Conservation (phyloP, 2,797 vertebrate species). For the Enteromius mattozi region DNA sequence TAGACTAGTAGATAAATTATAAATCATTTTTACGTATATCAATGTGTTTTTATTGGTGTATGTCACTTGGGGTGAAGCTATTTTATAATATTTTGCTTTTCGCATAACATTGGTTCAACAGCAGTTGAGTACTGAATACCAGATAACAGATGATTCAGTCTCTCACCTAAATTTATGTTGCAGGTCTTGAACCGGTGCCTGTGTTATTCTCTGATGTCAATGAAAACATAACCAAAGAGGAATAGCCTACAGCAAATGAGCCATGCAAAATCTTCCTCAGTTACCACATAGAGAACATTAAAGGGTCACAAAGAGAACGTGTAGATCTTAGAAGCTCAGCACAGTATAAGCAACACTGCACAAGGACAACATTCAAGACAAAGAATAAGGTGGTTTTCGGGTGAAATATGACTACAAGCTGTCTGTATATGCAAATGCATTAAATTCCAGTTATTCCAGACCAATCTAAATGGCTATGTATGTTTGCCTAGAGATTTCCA, state of each 20-base stretch:
- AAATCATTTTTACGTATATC: no score
- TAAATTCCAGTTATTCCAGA: background rate
- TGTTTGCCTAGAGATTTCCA: conserved; percentile 13
- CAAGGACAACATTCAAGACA: background rate
- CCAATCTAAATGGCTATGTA: background rate
- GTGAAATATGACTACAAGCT: background rate
- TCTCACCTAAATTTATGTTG: conserved; percentile 16
- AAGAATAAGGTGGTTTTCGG: background rate
- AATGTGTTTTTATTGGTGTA: background rate
- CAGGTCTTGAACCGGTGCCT: conserved; percentile 7
- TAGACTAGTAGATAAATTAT: background rate
- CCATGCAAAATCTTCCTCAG: background rate
- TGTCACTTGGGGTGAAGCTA: background rate
- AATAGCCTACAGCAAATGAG: conserved; percentile 34
- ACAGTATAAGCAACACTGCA: background rate
- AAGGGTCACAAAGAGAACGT: conserved; percentile 17
- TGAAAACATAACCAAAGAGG: conserved; percentile 28
- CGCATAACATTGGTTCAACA: background rate
- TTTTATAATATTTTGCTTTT: conserved; percentile 14
- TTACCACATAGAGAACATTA: conserved; percentile 23
- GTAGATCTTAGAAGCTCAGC: conserved; percentile 5
- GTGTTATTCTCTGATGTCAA: conserved; percentile 10
- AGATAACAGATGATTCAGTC: conserved; percentile 13
- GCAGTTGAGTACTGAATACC: conserved; percentile 6
- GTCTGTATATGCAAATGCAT: background rate